phyloP scores from a whole-genome alignment of 2,888 invertebrate genomes.

The Julus scanicus region DNA sequence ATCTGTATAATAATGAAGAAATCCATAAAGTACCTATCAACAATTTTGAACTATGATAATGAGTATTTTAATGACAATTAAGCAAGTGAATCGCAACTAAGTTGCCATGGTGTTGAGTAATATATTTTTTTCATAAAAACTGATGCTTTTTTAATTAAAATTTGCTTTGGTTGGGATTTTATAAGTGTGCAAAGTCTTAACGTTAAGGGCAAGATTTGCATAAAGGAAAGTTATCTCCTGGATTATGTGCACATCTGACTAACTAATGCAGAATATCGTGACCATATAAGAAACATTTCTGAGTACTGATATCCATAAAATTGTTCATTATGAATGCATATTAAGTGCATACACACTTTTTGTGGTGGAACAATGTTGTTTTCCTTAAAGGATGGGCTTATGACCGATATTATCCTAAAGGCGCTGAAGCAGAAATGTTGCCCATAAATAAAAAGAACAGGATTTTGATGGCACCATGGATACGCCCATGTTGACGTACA shows the following conservation, averaged over 20 bases:
- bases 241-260: not conserved
- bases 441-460: not conserved
- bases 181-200: no score
- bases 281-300: not conserved
- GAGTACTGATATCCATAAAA: not conserved
- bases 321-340: not conserved
- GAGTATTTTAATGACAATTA: no score
- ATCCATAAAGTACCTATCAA: no score
- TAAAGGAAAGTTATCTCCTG: not conserved
- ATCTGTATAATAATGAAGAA: no score
- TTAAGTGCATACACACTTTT: not conserved
- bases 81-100: no score
- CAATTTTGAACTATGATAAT: no score
- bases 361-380: not conserved
- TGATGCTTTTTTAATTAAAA: no score
- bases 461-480: constrained; percentile 21
- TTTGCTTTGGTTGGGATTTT: no score
- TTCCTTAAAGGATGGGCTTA: constrained; percentile 26
- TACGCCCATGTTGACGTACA: constrained; percentile 1
- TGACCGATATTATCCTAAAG: not conserved
- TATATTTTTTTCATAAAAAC: no score
- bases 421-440: not conserved
- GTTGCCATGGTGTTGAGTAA: no score
- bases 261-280: not conserved
- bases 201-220: no score